These are phyloP conservation scores for Drosophila ustulata DNA, from an alignment of 2,888 invertebrate species.

Conservation along the genomic window DNA sequence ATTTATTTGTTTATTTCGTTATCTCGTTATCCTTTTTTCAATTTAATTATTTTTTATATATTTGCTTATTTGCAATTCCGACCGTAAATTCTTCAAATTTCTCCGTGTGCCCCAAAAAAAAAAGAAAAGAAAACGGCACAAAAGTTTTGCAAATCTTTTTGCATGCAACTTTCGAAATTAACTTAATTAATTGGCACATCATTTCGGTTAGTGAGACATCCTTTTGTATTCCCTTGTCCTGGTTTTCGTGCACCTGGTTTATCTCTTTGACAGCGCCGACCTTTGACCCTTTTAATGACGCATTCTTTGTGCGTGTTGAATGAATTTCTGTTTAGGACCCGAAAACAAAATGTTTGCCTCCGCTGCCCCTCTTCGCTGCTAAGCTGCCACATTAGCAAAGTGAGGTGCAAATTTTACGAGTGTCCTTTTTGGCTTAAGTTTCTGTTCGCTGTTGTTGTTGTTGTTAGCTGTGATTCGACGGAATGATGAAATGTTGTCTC, in stretches of 20 bases:
- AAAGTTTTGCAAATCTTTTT: slow-evolving; percentile 35
- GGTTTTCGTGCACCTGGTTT: slow-evolving; percentile 4
- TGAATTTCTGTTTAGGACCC: slow-evolving; percentile 46
- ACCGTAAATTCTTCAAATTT: too few species aligned
- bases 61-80: too few species aligned
- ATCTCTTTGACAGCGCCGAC: slow-evolving; percentile 22
- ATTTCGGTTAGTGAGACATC: slow-evolving; percentile 35
- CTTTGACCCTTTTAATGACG: slow-evolving; percentile 57
- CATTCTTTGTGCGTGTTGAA: slow-evolving; percentile 37
- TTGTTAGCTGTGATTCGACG: slow-evolving; percentile 55
- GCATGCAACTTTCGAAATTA: slow-evolving; percentile 45
- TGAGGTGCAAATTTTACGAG: slow-evolving; percentile 79
- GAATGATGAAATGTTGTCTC: slow-evolving; percentile 65
- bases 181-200: slow-evolving; percentile 68
- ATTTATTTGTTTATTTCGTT: background rate
- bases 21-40: too few species aligned
- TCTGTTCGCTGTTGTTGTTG: slow-evolving; percentile 37
- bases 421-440: slow-evolving; percentile 61
- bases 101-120: too few species aligned
- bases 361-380: slow-evolving; percentile 17
- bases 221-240: background rate
- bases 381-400: slow-evolving; percentile 77
- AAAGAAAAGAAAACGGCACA: background rate
- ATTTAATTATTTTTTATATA: too few species aligned
- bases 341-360: slow-evolving; percentile 30